Conservation (phyloP, 92 coral and sea anemone genomes). For the Isaurus tuberculatus region DNA sequence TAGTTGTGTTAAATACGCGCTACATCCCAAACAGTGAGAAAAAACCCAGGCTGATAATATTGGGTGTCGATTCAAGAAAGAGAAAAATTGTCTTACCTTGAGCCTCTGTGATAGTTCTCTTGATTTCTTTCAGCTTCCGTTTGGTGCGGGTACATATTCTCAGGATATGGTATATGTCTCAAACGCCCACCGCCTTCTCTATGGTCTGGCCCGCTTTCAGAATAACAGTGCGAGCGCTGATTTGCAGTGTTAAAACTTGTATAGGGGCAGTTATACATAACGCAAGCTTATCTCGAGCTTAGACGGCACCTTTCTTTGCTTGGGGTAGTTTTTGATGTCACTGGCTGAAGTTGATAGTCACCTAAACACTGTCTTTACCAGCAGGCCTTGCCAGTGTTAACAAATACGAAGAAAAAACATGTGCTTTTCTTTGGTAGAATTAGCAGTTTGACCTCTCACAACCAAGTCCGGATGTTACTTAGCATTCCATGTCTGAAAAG, state of each 20-base stretch:
- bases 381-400: conserved; percentile 28
- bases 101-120: conserved; percentile 30
- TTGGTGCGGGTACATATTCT: conserved; percentile 37
- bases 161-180: conserved; percentile 34
- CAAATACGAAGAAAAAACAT: conserved; percentile 31
- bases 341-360: conserved; percentile 12
- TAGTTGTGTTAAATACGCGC: background rate
- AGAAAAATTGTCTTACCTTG: conserved; percentile 20
- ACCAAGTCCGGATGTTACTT: conserved; percentile 31
- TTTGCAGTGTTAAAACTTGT: conserved; percentile 7
- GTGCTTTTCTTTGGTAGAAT: conserved; percentile 39
- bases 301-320: conserved; percentile 9
- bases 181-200: conserved; percentile 30
- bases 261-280: conserved; percentile 30
- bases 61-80: background rate
- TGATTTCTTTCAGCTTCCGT: conserved; percentile 40
- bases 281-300: conserved; percentile 19
- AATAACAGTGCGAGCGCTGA: conserved; percentile 27
- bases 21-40: background rate
- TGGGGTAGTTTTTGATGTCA: conserved; percentile 29
- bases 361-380: conserved; percentile 29
- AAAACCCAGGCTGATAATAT: background rate
- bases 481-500: conserved; percentile 24
- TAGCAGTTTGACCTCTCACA: conserved; percentile 36
- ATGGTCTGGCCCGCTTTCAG: conserved; percentile 40